Base-by-base conservation (phyloP, 1,140 invertebrate species). In the Drosophila orena region DNA sequence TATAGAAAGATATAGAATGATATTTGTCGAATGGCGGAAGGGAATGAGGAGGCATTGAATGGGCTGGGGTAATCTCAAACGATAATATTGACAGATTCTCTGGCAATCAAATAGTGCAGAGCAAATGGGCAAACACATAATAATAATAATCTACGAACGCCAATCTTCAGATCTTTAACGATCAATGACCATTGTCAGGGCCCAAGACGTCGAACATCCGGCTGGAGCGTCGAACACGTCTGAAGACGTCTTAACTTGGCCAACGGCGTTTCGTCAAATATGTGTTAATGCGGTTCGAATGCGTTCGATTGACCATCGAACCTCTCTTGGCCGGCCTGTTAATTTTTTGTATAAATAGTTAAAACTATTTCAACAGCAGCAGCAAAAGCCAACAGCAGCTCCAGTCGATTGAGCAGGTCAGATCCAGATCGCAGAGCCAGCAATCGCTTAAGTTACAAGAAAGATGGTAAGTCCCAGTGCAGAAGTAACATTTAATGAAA, bases 311-410 rank as follows among this genome's bases (percentile, higher is more conserved):
- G 54, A 57, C 38, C 55, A 55, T 83, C 70, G 80, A 62, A 69
- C 77, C 52, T 56, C 35, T 55, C 73, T 62, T 40, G 24, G 40
- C 44, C 24, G 46, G 0, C 46, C 42, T 52, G 84, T 65, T 89
- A 89, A 89, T 89, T 90, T 90, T 90, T 89, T 81, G 53, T 89
- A 89, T 89, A 89, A 89, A 89, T 89, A 89, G 65, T 79, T 69
- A 72, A 43, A 50, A 42, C 50, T 53, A 89, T 89, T 89, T 89
- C 84, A 72, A 80, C 55, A 89, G 61, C 43, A 12, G 27, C 61
- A 84, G 42, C 84, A 83, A 64, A 74, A 69, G 76, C 56, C 79
- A 84, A 80, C 72, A 60, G 54, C 71, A 69, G 38, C 62, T 59
- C 43, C 42, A 52, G 52, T 7, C 46, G 15, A 68, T 76, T 76